A percentile compares a stretch with the other conserved stretches of the same genome.
phyloP scores from a whole-genome alignment of 2,797 vertebrate species.

The Microchirus variegatus region DNA sequence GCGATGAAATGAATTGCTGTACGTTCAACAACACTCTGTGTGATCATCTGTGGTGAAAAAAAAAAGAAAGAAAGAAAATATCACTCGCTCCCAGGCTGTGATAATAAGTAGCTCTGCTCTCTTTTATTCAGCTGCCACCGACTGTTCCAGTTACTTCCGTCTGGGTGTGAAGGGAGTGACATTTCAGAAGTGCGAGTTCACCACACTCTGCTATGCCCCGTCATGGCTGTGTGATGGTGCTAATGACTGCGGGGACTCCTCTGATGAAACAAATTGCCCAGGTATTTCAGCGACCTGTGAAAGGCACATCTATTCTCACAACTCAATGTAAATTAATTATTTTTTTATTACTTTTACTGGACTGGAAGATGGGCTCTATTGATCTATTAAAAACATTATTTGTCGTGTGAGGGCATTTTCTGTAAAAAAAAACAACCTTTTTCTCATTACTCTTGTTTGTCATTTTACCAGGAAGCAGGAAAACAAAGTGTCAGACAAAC shows the following conservation, averaged over 20 bases:
- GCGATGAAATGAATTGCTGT: slow-evolving; percentile 96
- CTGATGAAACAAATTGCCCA: slow-evolving; percentile 92
- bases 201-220: slow-evolving; percentile 91
- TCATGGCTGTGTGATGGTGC: slow-evolving; percentile 94
- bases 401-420: no score
- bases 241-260: slow-evolving; percentile 96
- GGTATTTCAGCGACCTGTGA: slow-evolving; percentile 55
- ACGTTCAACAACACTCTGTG: slow-evolving; percentile 60
- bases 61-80: no score
- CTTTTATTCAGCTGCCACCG: slow-evolving; percentile 84
- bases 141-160: slow-evolving; percentile 94
- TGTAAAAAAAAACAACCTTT: no score
- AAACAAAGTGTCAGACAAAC: slow-evolving; percentile 82
- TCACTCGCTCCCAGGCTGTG: background rate
- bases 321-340: no score
- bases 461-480: slow-evolving; percentile 82
- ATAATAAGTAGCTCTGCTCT: slow-evolving; percentile 22
- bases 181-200: slow-evolving; percentile 94
- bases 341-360: no score
- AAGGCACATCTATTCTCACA: no score
- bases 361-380: no score
- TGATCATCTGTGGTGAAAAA: background rate
- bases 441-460: slow-evolving; percentile 14
- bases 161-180: slow-evolving; percentile 91
- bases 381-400: no score